Evolutionary conservation across 2,113 vertebrate genomes (phyloP).

Genomic region (Amazona vittata): DNA sequence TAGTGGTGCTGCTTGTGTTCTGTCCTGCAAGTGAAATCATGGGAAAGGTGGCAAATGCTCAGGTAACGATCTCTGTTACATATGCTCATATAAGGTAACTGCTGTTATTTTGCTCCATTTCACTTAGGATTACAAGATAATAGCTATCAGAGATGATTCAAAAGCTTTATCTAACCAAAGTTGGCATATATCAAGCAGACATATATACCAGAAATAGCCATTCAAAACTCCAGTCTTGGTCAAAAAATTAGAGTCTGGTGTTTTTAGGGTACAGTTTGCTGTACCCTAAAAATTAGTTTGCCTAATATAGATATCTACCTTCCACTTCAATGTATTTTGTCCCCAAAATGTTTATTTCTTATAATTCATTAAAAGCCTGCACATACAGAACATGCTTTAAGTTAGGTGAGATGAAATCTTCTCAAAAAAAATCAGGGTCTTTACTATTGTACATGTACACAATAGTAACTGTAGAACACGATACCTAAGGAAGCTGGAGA

Average conservation of each 20-base stretch:
- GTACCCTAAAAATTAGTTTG: no score
- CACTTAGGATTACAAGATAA: neutral
- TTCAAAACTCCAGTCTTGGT: neutral
- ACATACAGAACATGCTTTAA: neutral
- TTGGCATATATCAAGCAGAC: neutral
- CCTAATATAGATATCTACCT: neutral
- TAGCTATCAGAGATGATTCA: neutral
- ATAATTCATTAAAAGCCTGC: neutral
- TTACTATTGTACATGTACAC: neutral
- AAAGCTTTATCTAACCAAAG: neutral
- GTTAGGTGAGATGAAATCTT: neutral
- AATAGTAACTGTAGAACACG: neutral
- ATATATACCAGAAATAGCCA: neutral
- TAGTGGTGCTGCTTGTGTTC: neutral
- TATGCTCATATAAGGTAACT: rapidly evolving
- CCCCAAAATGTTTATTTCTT: neutral
- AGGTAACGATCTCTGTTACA: neutral
- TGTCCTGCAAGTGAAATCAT: neutral
- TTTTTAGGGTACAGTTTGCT: neutral
- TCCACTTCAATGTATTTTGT: neutral
- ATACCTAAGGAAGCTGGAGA: neutral
- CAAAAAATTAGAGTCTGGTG: neutral
- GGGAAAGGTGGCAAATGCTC: neutral
- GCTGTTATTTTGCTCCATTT: neutral
- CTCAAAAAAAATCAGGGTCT: neutral